Evolutionary conservation across 2,888 invertebrate genomes (phyloP).

Genomic region (Galerucella calmariensis): DNA sequence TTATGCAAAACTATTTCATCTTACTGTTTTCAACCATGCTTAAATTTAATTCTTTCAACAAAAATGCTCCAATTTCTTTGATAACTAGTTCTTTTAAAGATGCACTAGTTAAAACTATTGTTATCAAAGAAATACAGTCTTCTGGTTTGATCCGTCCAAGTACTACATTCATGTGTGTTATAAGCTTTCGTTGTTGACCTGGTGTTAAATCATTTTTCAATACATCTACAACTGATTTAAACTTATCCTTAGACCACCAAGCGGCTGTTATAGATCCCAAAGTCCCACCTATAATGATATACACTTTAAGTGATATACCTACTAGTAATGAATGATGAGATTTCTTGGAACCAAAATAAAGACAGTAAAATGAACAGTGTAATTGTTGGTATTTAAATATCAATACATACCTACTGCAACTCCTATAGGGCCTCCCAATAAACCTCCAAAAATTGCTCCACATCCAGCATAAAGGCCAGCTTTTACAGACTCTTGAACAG

Average conservation of each 20-base stretch:
- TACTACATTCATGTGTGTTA: slow-evolving; percentile 46
- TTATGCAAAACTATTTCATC: slow-evolving; percentile 6
- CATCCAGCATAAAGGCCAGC: slow-evolving; percentile 58
- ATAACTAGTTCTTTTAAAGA: slow-evolving; percentile 51
- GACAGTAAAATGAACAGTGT: background rate
- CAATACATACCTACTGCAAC: slow-evolving; percentile 58
- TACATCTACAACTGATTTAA: slow-evolving; percentile 58
- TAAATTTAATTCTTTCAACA: slow-evolving; percentile 54
- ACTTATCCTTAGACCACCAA: slow-evolving; percentile 52
- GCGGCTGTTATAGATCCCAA: slow-evolving; percentile 56
- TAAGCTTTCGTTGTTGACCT: slow-evolving; percentile 52
- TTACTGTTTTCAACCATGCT: slow-evolving; percentile 32
- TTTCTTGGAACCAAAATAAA: background rate
- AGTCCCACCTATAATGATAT: slow-evolving; percentile 55
- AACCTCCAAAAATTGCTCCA: slow-evolving; percentile 59
- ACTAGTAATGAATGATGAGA: too few species aligned
- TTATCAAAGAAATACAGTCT: slow-evolving; percentile 50
- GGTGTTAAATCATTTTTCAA: slow-evolving; percentile 47
- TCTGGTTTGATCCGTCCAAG: slow-evolving; percentile 50
- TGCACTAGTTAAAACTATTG: slow-evolving; percentile 50
- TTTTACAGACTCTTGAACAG: slow-evolving; percentile 58
- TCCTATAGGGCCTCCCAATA: slow-evolving; percentile 62
- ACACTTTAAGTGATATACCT: too few species aligned
- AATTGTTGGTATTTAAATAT: background rate
- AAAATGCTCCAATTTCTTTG: slow-evolving; percentile 51